phyloP scores from a whole-genome alignment of 1,140 invertebrate species.

The Drosophila eugracilis region DNA sequence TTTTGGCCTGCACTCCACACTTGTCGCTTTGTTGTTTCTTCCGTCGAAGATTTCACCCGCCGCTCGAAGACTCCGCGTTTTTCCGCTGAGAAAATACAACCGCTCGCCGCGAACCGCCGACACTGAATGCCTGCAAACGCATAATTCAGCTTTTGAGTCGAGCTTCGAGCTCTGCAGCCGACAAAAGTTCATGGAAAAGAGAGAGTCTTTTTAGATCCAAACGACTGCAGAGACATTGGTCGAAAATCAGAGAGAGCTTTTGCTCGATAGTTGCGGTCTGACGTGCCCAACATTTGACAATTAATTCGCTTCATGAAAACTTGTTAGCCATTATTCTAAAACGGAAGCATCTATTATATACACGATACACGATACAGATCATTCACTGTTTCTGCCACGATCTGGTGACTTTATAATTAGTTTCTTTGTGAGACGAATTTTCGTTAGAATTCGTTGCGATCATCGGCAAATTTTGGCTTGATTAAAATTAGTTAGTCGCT shows the following conservation, averaged over 20 bases:
- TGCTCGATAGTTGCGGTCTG: neutral
- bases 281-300: conserved; percentile 31
- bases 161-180: conserved; percentile 59
- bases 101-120: conserved; percentile 55
- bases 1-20: conserved; percentile 55
- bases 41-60: conserved; percentile 74
- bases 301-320: conserved; percentile 50
- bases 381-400: conserved; percentile 14
- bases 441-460: neutral
- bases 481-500: neutral
- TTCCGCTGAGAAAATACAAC: conserved; percentile 44
- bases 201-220: conserved; percentile 9
- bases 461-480: neutral
- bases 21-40: conserved; percentile 28
- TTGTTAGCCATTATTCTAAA: conserved; percentile 53
- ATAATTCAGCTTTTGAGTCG: conserved; percentile 60
- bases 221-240: neutral
- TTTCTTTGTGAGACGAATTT: neutral
- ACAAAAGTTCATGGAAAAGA: conserved; percentile 20
- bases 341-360: conserved; percentile 52
- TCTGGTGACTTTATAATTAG: conserved; percentile 5
- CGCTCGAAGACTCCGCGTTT: conserved; percentile 32
- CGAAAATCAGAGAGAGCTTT: conserved; percentile 23
- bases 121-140: conserved; percentile 32
- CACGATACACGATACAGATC: conserved; percentile 10